Base-by-base conservation (phyloP, 2,888 invertebrate genomes). In the Apamea monoglypha region DNA sequence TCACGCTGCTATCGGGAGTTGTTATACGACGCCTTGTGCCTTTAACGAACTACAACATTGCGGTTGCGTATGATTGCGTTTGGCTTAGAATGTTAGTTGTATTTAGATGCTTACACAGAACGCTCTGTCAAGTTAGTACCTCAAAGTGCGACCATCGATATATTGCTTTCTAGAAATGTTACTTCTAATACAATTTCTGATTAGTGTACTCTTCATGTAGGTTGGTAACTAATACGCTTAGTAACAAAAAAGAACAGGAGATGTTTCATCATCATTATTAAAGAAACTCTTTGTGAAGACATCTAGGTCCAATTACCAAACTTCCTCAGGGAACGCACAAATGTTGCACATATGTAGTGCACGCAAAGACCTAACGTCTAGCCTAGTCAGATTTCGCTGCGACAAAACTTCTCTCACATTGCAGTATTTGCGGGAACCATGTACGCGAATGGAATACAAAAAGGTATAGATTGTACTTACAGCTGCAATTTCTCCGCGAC, bases 341-440 rank as follows among this genome's bases (percentile, higher is more conserved):
- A 77, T 32, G 3, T 56, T 68, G 47, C 25, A 50, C 61, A 64
- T 78, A 69, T n/a, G 47, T 68, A 59, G 40, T 71, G 18, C 70
- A 72, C 21, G 21, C 71, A 75, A 40, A 14, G 29, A 50, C 64
- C 56, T 67, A 79, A 78, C 68, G 61, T 77, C 86, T 74, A 84
- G 77, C 76, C 86, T 81, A 86, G 84, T 84, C 77, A 86, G 78
- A 86, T 86, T 84, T 78, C 70, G 73, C 79, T 86, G 82, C 81
- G 84, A 84, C 84, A 80, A 86, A 80, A 78, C 81, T 86, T 61
- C 66, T 74, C 76, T 79, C 84, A 76, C 76, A 80, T 84, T 81
- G 86, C 86, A 86, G 86, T 84, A 78, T 84, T 86, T 86, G 87
- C 84, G 76, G 74, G 61, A 72, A 75, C 78, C 50, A 71, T 77